Evolutionary conservation across 2,113 vertebrate species (phyloP).

Genomic region (Casuarius casuarius): DNA sequence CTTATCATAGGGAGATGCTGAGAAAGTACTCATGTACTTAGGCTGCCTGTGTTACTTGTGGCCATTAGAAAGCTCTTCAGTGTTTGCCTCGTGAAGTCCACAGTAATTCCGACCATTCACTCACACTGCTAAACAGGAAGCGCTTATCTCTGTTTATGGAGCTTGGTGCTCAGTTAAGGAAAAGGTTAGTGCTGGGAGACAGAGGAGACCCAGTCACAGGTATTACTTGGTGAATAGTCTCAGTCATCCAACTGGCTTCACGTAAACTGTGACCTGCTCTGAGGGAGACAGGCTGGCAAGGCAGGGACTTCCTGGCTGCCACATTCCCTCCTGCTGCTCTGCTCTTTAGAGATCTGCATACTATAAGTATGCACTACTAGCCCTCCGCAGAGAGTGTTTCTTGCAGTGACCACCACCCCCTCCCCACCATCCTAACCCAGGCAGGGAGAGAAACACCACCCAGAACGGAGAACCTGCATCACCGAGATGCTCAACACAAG

Average conservation of each 20-base stretch:
- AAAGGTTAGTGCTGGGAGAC: background rate
- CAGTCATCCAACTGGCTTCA: background rate
- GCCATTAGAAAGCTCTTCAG: background rate
- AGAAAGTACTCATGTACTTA: background rate
- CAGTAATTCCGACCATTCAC: background rate
- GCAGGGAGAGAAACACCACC: background rate
- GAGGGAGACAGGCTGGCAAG: background rate
- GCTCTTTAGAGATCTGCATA: accelerated
- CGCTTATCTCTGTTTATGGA: background rate
- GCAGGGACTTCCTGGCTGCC: background rate
- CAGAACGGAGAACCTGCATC: background rate
- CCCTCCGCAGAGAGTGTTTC: background rate
- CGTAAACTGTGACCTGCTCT: background rate
- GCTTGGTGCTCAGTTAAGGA: background rate
- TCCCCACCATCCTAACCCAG: background rate
- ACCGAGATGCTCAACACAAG: background rate
- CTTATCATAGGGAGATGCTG: background rate
- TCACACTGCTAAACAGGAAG: background rate
- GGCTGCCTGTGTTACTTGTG: background rate
- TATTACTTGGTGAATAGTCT: background rate
- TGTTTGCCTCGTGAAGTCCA: background rate
- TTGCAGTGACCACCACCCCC: background rate
- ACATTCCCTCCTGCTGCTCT: background rate
- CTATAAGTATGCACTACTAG: background rate
- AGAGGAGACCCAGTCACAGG: background rate